Conservation (phyloP, 2,113 vertebrate genomes). For the Hypomesus transpacificus region DNA sequence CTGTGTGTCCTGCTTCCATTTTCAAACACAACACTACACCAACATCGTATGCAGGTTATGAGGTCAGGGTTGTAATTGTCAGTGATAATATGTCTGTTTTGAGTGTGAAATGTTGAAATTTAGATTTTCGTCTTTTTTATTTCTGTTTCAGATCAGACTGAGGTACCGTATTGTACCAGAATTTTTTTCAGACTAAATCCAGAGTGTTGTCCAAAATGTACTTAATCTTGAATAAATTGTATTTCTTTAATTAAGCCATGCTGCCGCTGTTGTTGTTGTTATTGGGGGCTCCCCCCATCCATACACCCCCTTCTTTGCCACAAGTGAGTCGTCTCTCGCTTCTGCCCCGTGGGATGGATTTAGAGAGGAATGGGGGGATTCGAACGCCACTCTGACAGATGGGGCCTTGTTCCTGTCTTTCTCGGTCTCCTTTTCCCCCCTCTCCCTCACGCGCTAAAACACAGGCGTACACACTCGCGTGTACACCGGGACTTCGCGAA, state of each 20-base stretch:
- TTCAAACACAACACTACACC: not conserved
- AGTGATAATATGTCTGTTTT: too few relatives aligned
- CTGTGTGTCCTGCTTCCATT: constrained; percentile 42
- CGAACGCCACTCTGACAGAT: constrained; percentile 74
- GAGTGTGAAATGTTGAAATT: too few relatives aligned
- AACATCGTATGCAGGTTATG: not conserved
- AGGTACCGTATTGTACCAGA: too few relatives aligned
- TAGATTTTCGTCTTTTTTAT: too few relatives aligned
- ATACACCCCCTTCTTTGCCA: constrained; percentile 56
- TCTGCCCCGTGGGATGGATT: constrained; percentile 69
- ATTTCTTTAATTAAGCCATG: constrained; percentile 31
- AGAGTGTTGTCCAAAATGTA: too few relatives aligned
- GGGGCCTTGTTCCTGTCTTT: constrained; percentile 79
- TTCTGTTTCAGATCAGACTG: too few relatives aligned
- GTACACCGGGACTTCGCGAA: constrained; percentile 69
- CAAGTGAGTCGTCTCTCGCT: constrained; percentile 77
- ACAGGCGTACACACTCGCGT: constrained; percentile 66
- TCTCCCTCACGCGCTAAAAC: constrained; percentile 61
- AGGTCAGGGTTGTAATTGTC: constrained; percentile 32
- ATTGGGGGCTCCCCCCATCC: constrained; percentile 24
- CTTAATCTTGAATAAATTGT: not conserved
- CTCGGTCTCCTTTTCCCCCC: constrained; percentile 69
- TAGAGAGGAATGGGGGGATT: constrained; percentile 70
- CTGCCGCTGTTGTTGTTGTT: constrained; percentile 39
- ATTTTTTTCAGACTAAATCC: too few relatives aligned